A percentile compares a stretch with the other conserved stretches of the same genome.
phyloP scores from a whole-genome alignment of 2,113 vertebrate species.

The Poeciliopsis retropinna region DNA sequence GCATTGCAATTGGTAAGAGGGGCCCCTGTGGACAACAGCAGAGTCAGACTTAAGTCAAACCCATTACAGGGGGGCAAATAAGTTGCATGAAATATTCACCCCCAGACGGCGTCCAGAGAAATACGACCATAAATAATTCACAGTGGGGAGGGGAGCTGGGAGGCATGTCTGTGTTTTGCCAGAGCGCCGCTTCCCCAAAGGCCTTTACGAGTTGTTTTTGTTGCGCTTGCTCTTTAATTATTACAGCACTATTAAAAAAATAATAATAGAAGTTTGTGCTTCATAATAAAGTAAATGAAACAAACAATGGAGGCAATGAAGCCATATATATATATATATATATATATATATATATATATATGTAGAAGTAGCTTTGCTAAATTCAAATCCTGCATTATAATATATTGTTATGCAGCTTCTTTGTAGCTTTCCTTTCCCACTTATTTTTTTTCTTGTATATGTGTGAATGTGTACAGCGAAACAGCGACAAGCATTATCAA shows the following conservation, averaged over 20 bases:
- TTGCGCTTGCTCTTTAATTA: not conserved
- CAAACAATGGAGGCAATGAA: not conserved
- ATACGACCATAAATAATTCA: constrained; percentile 68
- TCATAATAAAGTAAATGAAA: not conserved
- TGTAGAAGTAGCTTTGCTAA: not conserved
- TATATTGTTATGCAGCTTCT: constrained; percentile 49
- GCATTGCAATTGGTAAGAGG: constrained; percentile 29
- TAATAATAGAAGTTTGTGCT: not conserved
- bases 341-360: too few relatives aligned
- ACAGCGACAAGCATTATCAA: constrained; percentile 31
- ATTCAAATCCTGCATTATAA: not conserved
- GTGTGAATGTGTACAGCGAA: not conserved
- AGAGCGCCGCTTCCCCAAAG: constrained; percentile 30
- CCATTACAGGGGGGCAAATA: constrained; percentile 69
- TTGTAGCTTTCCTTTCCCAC: constrained; percentile 11
- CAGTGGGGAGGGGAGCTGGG: constrained; percentile 24
- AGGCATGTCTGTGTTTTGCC: constrained; percentile 38
- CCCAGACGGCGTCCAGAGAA: constrained; percentile 43
- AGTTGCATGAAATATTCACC: constrained; percentile 75
- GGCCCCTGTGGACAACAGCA: constrained; percentile 11
- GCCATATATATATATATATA: too few relatives aligned
- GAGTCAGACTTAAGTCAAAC: constrained; percentile 53
- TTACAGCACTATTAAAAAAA: not conserved
- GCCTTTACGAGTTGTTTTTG: not conserved
- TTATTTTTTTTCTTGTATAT: not conserved